phyloP scores from a whole-genome alignment of 1,140 invertebrate genomes.

The Eufriesea mexicana region DNA sequence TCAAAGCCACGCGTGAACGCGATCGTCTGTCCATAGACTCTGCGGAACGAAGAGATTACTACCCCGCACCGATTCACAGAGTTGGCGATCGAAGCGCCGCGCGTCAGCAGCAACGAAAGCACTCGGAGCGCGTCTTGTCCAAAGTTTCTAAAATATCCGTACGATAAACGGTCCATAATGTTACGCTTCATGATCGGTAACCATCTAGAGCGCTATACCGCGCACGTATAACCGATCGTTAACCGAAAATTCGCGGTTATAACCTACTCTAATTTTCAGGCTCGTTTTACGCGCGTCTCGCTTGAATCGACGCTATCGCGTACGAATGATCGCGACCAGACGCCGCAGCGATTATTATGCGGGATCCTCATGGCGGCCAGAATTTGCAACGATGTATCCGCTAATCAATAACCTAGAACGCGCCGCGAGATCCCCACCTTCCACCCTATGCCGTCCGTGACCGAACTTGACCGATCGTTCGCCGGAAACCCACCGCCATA shows the following conservation, averaged over 20 bases:
- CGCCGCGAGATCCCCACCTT: conserved; percentile 21
- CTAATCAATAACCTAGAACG: conserved; percentile 30
- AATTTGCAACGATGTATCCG: conserved; percentile 4
- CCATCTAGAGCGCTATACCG: conserved; percentile 14
- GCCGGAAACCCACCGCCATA: conserved; percentile 61
- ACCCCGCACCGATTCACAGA: too few species aligned
- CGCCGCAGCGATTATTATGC: conserved; percentile 24
- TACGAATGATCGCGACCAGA: background rate
- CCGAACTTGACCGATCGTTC: conserved; percentile 16
- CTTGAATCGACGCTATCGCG: conserved; percentile 5
- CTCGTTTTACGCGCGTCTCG: conserved; percentile 15
- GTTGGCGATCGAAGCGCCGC: background rate
- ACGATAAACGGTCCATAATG: conserved; percentile 31
- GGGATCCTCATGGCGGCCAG: background rate
- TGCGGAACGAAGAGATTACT: too few species aligned
- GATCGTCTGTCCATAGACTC: too few species aligned
- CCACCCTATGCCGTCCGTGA: background rate
- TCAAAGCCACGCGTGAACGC: too few species aligned
- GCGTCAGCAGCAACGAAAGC: background rate
- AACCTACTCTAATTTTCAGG: conserved; percentile 44
- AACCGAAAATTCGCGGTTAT: conserved; percentile 40
- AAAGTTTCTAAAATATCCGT: conserved; percentile 27
- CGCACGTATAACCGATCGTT: conserved; percentile 41
- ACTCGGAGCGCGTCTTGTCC: background rate
- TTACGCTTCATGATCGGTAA: conserved; percentile 30